Base-by-base conservation (phyloP, 37 sponge, comb jelly and placozoan genomes). In the Hormiphora californensis region DNA sequence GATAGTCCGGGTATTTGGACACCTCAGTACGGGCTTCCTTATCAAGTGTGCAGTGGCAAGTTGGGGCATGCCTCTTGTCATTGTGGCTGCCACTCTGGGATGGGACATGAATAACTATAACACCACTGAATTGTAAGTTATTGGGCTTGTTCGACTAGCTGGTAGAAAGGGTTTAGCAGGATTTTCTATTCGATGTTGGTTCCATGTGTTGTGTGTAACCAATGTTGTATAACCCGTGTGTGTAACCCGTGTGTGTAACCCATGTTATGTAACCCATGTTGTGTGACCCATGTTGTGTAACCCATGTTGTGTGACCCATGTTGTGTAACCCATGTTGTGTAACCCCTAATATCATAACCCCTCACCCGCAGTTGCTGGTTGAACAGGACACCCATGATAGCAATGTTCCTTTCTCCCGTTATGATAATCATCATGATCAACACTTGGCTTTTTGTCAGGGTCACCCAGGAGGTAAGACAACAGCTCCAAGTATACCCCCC, bases 1-100 rank as follows among this genome's bases (percentile, higher is more conserved):
- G 81, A 73, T 73, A 4, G 81, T 73, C 1, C 81, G 81, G 44
- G 81, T 73, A 7, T 73, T 73, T 73, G 81, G 81, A 17, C 81
- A 73, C 25, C 81, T 73, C 81, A 73, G 44, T 17, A 73, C 19
- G 46, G 17, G 27, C 32, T 73, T 73, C 81, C 81, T 73, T 17
- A 8, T 73, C 44, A 73, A 73, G 43, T 73, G 81, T 73, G 81
- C 81, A 23, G 81, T 30, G 21, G 40, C 43, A 4, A 46, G 46
- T 0, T 73, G 81, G 81, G 81, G 81, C 43, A 3, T 73, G 17
- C 81, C 81, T 23, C 0, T 40, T 23, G n/a, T 73, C 17, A n/a
- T 73, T 43, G 81, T 73, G 0, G 41, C 81, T 32, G 81, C 81
- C 21, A 73, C 81, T n/a, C 23, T 32, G 1, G 36, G 32, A 9